Evolutionary conservation across 2,888 invertebrate genomes (phyloP), one percentile per base, ranked within the genome.

Genomic region (Sphaerophoria rueppellii): DNA sequence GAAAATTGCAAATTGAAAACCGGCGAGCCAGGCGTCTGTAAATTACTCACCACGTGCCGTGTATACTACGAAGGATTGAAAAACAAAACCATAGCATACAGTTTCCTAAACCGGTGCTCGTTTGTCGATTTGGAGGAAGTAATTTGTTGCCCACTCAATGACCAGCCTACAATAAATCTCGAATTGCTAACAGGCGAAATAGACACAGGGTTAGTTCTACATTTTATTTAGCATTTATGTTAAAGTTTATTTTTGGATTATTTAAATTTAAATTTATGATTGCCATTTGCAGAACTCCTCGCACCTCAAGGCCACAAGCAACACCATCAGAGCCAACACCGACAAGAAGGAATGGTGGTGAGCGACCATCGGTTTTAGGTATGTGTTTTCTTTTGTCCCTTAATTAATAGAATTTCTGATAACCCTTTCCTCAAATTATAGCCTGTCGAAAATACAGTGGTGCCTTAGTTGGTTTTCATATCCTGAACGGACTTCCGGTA

Each of bases 121-220:
- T 88, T 89, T 14, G 60, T 71, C 4, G n/a, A 75, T 1, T 65
- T 12, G 11, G 89, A 88, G 11, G 90, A 90, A 83, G 87, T 90
- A 2, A 85, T 91, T 6, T 91, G 91, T 77, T 91, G 91, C 80
- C 90, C 90, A n/a, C 24, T 40, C 0, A 6, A 52, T 24, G 5
- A 12, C 40, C 5, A 4, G 12, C 0, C 9, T 6, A 2, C 54
- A 11, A 12, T 4, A 24, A 16, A 6, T 43, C 0, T 12, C 5
- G 7, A 9, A 0, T 3, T 43, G 2, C n/a, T 11, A 35, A 12
- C 32, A 32, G 4, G 37, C 1, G 9, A 40, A 11, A 24, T 24
- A 24, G 24, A 24, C 24, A 24, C 24, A 24, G 24, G 24, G 24
- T 24, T 2, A 24, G 24, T 24, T 24, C 24, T 24, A 2, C 0